Evolutionary conservation across 2,113 vertebrate species (phyloP).

Genomic region (Menidia beryllina): DNA sequence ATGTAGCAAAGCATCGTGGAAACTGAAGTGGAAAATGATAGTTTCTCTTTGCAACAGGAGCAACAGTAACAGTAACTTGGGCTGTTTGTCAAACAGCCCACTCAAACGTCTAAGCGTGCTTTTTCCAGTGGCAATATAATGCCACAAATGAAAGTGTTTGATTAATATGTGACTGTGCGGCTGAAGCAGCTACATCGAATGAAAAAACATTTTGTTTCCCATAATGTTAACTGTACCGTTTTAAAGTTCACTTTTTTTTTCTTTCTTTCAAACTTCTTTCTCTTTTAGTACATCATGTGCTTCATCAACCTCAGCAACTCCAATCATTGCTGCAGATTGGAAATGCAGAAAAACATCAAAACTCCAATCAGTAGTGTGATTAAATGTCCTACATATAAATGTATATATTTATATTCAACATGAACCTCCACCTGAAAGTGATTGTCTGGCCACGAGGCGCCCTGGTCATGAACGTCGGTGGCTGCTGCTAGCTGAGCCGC

Average conservation of each 20-base stretch:
- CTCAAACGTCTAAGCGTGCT: no score
- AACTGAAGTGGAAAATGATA: background rate
- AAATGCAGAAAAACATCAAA: conserved; percentile 38
- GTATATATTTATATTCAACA: no score
- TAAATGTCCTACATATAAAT: conserved; percentile 43
- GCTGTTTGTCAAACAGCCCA: background rate
- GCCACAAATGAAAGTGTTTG: background rate
- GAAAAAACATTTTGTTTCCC: background rate
- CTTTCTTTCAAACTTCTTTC: background rate
- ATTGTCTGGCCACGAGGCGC: conserved; percentile 39
- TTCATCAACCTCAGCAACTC: background rate
- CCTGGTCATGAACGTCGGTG: conserved; percentile 11
- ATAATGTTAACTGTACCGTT: background rate
- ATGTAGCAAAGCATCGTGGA: no score
- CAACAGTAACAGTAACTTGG: background rate
- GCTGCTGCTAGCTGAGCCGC: conserved; percentile 42
- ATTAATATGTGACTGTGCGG: background rate
- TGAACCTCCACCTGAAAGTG: conserved; percentile 55
- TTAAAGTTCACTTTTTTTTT: background rate
- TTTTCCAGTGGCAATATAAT: background rate
- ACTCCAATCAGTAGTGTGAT: conserved; percentile 45
- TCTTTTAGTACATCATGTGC: background rate
- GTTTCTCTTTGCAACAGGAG: no score
- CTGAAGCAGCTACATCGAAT: background rate
- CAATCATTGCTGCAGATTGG: conserved; percentile 41